Evolutionary conservation across 1,140 invertebrate species (phyloP), one percentile per base, ranked within the genome.

Genomic region (Notospermus geniculatus): DNA sequence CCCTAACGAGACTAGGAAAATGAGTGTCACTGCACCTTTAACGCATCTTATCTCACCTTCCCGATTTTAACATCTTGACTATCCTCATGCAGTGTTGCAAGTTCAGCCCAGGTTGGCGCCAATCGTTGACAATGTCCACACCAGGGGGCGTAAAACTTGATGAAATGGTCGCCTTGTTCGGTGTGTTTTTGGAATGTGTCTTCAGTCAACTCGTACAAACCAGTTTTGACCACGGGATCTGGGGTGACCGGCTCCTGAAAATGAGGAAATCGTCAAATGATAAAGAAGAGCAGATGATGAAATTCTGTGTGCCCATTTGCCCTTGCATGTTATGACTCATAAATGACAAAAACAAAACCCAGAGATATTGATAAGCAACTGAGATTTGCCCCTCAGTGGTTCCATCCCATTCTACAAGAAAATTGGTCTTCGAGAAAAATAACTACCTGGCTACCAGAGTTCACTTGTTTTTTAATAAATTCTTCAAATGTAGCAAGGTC

Each of bases 141-240:
- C 91, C 91, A 92, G 0, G 91, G 90, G 19, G 90, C 90, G 79
- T 89, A 92, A 79, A 92, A 91, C 71, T 91, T 91, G 30, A 94
- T 83, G 79, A 94, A 93, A 76, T 90, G 87, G 65, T 86, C 84
- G 60, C 90, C 90, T 22, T 70, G 77, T 25, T 83, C 79, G 0
- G 91, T 82, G 65, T 86, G 85, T 36, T 86, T 82, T 53, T 87
- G 81, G 70, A 92, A 92, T 15, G 81, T 90, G 0, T 88, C 85
- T 67, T 90, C 88, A 13, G 85, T 90, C 22, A 92, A 81, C 64
- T 89, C 87, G 7, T 86, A 76, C 11, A 89, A 77, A 29, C 84
- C 85, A 7, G 32, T 36, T 15, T 36, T 36, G 32, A 36, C 32
- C 4, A 36, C 32, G 4, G 32, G 32, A 36, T 36, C 15, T 4